Base-by-base conservation (phyloP, 2,888 invertebrate species). In the Cactoblastis cactorum region DNA sequence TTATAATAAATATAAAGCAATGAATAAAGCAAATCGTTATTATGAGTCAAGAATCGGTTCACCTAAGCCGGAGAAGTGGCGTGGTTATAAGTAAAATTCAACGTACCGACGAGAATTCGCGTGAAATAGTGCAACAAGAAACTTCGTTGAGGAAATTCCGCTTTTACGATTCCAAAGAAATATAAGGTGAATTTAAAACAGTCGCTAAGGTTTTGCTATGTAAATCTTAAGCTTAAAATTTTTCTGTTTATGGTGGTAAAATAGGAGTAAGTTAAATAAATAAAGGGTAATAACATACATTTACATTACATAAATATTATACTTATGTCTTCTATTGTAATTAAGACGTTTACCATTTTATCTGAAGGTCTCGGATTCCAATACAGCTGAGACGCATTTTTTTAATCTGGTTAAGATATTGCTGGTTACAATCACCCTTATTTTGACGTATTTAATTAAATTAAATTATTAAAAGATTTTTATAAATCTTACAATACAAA, bases 61-160 rank as follows among this genome's bases (percentile, higher is more conserved):
- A 14, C 49, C 50, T 38, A 18, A 47, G 51, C 28, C 32, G 28
- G 45, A 49, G 22, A 43, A 50, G 49, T 53, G 41, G 49, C 51
- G 45, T 46, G 46, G 47, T 53, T 57, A 53, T 53, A 51, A 53
- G 55, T 49, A 53, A 51, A 54, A 53, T 53, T 51, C 50, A 51
- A 41, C 45, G 32, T 34, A 18, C 8, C 45, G n/a, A 45, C 43
- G 14, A 18, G 33, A 45, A 18, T 34, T 19, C 33, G 22, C 14
- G 19, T 35, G 14, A 46, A 46, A 47, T 47, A 47, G 35, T 37
- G 24, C 14, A 22, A 22, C 22, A 47, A 47, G 46, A 35, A 46
- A 22, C 33, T 45, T 15, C 43, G 18, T 14, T 19, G 12, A 45
- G 34, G 34, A 19, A 35, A 46, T 34, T 19, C 46, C 45, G 19